Base-by-base conservation (phyloP, 2,113 vertebrate genomes). In the Struthio camelus region DNA sequence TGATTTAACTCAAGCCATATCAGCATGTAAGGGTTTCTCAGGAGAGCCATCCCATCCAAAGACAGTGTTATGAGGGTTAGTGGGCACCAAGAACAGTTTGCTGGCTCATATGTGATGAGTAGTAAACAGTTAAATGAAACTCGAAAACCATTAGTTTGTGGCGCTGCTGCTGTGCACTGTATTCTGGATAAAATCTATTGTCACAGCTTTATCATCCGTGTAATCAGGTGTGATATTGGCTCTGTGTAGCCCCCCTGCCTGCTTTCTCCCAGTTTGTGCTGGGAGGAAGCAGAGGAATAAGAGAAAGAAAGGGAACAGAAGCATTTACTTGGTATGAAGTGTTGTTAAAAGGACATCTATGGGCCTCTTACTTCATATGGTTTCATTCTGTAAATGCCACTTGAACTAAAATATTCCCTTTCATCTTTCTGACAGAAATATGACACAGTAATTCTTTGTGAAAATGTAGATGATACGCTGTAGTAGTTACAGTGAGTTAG, bases 361-460 rank as follows among this genome's bases (percentile, higher is more conserved):
- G 85, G 91, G 80, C 44, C 92, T 94, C 85, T 93, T 91, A 72
- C 96, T 97, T 98, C 85, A 83, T 96, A 92, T 0, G 2, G 87
- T 96, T 97, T 97, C 81, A 71, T 97, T 98, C 97, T 97, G 93
- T 61, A 96, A 98, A 98, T 98, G 98, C 94, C 95, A 98, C 98
- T 98, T 97, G 97, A 98, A 90, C 91, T 96, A 95, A 98, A 98
- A 98, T 97, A 98, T 93, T 97, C 97, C 91, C 96, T 98, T 98
- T 98, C 97, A 98, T 98, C 97, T 97, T 92, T 93, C 87, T 98
- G 98, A 98, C 97, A 98, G 98, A 97, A 97, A 97, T 97, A 97
- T 97, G 97, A 97, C 96, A 97, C 97, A 95, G 95, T 97, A 98
- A 98, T 98, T 98, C 97, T 98, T 98, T 95, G 97, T 97, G 97